Conservation (phyloP, 2,888 invertebrate genomes). For the Andrena minutula region DNA sequence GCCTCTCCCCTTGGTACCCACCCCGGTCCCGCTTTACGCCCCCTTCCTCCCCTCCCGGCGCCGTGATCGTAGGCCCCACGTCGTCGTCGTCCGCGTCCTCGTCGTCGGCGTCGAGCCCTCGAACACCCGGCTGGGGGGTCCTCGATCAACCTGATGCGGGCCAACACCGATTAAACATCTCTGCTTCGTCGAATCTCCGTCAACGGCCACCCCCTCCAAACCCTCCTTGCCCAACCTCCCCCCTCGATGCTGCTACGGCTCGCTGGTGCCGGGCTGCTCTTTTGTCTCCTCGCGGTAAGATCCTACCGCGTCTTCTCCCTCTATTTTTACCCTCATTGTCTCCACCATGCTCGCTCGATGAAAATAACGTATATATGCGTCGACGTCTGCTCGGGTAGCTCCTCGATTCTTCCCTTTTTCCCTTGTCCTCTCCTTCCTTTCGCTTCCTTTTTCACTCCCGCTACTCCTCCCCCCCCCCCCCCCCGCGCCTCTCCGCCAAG, state of each 20-base stretch:
- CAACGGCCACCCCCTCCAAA: conserved; percentile 66
- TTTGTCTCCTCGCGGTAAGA: conserved; percentile 53
- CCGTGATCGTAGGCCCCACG: conserved; percentile 56
- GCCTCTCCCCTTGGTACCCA: conserved; percentile 74
- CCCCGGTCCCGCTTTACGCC: conserved; percentile 67
- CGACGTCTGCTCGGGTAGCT: conserved; percentile 27
- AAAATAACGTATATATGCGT: conserved; percentile 49
- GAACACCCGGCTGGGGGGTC: conserved; percentile 81
- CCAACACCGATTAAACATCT: conserved; percentile 82
- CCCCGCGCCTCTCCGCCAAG: neutral
- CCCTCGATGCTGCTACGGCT: neutral
- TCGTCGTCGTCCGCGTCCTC: conserved; percentile 48
- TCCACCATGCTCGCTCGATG: conserved; percentile 38
- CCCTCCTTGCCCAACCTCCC: neutral
- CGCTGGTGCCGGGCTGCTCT: conserved; percentile 16
- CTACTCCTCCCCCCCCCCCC: too few relatives aligned
- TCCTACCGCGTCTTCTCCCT: conserved; percentile 39
- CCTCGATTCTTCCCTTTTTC: conserved; percentile 21
- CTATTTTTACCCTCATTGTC: conserved; percentile 61
- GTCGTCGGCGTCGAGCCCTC: conserved; percentile 62
- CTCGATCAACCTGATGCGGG: conserved; percentile 84
- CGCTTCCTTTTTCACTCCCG: neutral
- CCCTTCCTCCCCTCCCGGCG: conserved; percentile 54
- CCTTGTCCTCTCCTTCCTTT: neutral
- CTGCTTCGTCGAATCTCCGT: conserved; percentile 81